Percentiles rank a stretch among this genome's conserved stretches.
Conservation (phyloP, 2,797 vertebrate species). For the Dryobates pubescens region DNA sequence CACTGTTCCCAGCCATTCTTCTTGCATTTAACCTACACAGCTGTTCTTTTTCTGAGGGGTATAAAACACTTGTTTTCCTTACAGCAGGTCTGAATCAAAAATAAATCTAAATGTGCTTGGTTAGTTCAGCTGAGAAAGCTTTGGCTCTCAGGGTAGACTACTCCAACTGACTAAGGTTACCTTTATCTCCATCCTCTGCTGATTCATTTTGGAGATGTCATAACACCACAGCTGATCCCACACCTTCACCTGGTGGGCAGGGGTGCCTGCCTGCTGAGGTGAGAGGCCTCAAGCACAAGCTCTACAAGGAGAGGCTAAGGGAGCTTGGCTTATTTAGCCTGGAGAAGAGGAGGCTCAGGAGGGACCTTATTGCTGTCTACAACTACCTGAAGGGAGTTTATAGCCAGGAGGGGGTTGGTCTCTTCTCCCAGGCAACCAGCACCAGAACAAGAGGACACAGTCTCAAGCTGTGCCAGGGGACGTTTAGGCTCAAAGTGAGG, state of each 20-base stretch:
- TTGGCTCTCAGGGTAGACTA: not conserved
- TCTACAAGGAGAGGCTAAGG: not conserved
- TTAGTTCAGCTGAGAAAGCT: not conserved
- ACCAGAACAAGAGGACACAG: no score
- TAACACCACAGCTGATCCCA: accelerated
- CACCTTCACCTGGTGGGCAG: accelerated
- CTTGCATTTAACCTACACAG: not conserved
- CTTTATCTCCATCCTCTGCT: not conserved
- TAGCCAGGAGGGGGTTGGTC: no score
- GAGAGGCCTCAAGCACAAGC: no score
- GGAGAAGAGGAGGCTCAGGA: no score
- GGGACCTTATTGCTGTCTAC: no score
- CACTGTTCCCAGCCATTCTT: not conserved
- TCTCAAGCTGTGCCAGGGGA: no score
- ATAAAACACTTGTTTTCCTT: not conserved
- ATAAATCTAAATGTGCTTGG: not conserved
- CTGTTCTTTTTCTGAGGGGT: not conserved
- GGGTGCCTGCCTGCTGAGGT: accelerated
- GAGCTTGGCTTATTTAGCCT: no score
- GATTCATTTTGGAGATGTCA: not conserved
- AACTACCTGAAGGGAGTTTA: no score
- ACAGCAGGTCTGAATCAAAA: not conserved
- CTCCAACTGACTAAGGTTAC: not conserved
- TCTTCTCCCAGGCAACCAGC: no score
- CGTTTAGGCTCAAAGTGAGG: no score